Conservation (phyloP, 2,797 vertebrate species). For the Sebastes taczanowskii region DNA sequence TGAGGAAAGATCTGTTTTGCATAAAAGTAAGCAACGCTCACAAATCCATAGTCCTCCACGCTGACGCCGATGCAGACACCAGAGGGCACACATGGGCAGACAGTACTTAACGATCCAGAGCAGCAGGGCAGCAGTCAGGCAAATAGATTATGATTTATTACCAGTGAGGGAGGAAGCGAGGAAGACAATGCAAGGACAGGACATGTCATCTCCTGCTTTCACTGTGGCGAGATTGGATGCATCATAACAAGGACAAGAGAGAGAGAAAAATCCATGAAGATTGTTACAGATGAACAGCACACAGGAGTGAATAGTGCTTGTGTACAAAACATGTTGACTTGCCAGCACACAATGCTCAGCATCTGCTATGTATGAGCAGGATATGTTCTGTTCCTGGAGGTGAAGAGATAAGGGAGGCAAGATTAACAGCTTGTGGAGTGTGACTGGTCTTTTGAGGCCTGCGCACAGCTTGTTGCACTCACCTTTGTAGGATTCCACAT, state of each 20-base stretch:
- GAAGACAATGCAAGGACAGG: constrained; percentile 30
- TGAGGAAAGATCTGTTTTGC: constrained; percentile 52
- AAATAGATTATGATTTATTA: constrained; percentile 73
- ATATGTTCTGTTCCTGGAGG: constrained; percentile 30
- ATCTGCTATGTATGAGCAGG: background rate
- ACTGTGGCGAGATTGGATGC: background rate
- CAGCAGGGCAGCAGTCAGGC: constrained; percentile 49
- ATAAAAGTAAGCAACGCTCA: constrained; percentile 59
- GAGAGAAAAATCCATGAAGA: constrained; percentile 24
- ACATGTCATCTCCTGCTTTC: constrained; percentile 18
- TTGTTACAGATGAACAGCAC: background rate
- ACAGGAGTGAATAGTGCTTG: background rate
- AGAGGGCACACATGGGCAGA: constrained; percentile 67
- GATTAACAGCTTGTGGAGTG: constrained; percentile 43
- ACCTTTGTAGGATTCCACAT: constrained; percentile 30
- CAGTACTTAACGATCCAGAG: constrained; percentile 62
- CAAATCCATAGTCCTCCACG: constrained; percentile 60
- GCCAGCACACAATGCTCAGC: background rate
- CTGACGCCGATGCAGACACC: constrained; percentile 35
- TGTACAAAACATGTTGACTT: constrained; percentile 7
- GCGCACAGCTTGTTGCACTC: constrained; percentile 42
- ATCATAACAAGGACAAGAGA: constrained; percentile 19
- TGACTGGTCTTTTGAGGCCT: constrained; percentile 33
- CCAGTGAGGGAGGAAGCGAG: constrained; percentile 14
- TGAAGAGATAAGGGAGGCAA: constrained; percentile 16